These are phyloP conservation scores for Tragopan temminckii DNA, from an alignment of 2,797 vertebrate species.

Conservation along the genomic window DNA sequence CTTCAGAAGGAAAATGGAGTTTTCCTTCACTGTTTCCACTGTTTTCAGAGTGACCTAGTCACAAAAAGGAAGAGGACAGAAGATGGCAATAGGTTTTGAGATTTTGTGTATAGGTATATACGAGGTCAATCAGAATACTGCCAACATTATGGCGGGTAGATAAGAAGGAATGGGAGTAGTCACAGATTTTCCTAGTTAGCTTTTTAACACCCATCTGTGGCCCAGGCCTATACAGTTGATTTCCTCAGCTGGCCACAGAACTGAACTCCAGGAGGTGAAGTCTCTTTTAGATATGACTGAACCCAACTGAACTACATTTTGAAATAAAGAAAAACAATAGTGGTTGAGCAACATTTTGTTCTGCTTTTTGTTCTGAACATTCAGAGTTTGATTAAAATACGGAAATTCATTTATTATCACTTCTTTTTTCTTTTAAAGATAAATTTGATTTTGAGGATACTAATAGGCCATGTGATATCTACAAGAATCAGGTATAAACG, in stretches of 20 bases:
- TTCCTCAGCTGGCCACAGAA: background rate
- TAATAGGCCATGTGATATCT: background rate
- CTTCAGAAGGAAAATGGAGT: background rate
- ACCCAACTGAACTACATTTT: conserved; percentile 34
- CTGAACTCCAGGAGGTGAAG: background rate
- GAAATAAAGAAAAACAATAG: conserved; percentile 64
- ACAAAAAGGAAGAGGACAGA: background rate
- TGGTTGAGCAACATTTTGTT: conserved; percentile 48
- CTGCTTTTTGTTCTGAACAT: conserved; percentile 58
- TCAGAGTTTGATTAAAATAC: conserved; percentile 54
- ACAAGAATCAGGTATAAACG: background rate
- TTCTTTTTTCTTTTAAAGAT: background rate
- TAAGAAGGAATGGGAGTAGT: background rate
- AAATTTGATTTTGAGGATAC: conserved; percentile 9
- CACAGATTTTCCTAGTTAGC: background rate
- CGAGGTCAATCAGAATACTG: background rate
- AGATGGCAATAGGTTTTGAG: background rate
- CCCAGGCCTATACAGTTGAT: background rate
- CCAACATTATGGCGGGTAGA: background rate
- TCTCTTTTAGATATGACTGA: conserved; percentile 49
- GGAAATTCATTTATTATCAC: conserved; percentile 38
- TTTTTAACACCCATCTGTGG: background rate
- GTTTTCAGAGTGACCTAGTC: background rate
- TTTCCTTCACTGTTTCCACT: background rate
- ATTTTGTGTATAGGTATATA: background rate